Evolutionary conservation across 1,140 invertebrate species (phyloP).

Genomic region (Bombyx mori): ASM3026992v2 NC_085112.1:7081001-7081500

Average conservation of each 20-base stretch:
- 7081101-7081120: too few species aligned
- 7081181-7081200: not conserved
- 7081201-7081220: not conserved
- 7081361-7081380: conserved; percentile 39
- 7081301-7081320: conserved; percentile 19
- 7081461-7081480: too few species aligned
- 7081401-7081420: conserved; percentile 37
- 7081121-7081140: not conserved
- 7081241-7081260: conserved; percentile 12
- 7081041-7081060: conserved; percentile 19
- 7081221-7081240: not conserved
- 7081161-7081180: not conserved
- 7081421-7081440: conserved; percentile 42
- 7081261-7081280: conserved; percentile 23
- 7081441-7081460: conserved; percentile 45
- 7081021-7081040: conserved; percentile 22
- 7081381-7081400: conserved; percentile 42
- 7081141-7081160: too few species aligned
- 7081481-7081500: too few species aligned
- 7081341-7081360: conserved; percentile 36
- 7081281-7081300: conserved; percentile 29
- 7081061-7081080: too few species aligned
- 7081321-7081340: conserved; percentile 17
- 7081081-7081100: too few species aligned
- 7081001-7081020: conserved; percentile 53